phyloP scores from a whole-genome alignment of 2,113 vertebrate species.

The Hippocampus barbouri region DNA sequence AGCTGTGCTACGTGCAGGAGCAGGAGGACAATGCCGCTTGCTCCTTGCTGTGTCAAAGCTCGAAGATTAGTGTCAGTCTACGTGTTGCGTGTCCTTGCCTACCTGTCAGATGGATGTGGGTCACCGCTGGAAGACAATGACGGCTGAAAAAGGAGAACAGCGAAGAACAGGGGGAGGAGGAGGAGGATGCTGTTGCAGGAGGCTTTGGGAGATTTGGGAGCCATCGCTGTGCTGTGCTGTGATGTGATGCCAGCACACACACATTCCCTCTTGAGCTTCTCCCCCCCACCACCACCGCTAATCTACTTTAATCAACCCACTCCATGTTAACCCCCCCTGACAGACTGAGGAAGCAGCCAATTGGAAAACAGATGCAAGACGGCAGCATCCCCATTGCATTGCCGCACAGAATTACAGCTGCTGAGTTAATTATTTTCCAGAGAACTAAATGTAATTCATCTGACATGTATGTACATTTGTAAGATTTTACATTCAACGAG shows the following conservation, averaged over 20 bases:
- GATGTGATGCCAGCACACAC: slow-evolving; percentile 30
- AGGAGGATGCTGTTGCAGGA: slow-evolving; percentile 28
- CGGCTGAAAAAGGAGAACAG: slow-evolving; percentile 27
- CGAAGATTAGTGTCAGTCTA: background rate
- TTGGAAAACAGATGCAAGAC: slow-evolving; percentile 3
- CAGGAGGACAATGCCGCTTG: background rate
- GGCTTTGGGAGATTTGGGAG: slow-evolving; percentile 32
- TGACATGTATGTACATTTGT: background rate
- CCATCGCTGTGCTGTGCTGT: slow-evolving; percentile 39
- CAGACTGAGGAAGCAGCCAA: slow-evolving; percentile 34
- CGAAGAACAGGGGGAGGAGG: slow-evolving; percentile 6
- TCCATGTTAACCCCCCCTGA: slow-evolving; percentile 28
- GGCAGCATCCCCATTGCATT: slow-evolving; percentile 6
- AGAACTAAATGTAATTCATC: background rate
- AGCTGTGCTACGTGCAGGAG: background rate
- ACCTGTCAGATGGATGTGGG: slow-evolving; percentile 36
- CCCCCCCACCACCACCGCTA: slow-evolving; percentile 18
- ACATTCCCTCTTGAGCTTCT: background rate
- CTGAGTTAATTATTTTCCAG: background rate
- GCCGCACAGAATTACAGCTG: background rate
- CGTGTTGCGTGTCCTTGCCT: background rate
- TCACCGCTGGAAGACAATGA: slow-evolving; percentile 1
- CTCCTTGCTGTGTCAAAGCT: background rate
- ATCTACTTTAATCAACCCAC: slow-evolving; percentile 61
- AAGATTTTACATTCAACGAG: no score